Evolutionary conservation across 2,888 invertebrate species (phyloP), one percentile per base, ranked within the genome.

Genomic region (Paralinhomoeus sp.): DNA sequence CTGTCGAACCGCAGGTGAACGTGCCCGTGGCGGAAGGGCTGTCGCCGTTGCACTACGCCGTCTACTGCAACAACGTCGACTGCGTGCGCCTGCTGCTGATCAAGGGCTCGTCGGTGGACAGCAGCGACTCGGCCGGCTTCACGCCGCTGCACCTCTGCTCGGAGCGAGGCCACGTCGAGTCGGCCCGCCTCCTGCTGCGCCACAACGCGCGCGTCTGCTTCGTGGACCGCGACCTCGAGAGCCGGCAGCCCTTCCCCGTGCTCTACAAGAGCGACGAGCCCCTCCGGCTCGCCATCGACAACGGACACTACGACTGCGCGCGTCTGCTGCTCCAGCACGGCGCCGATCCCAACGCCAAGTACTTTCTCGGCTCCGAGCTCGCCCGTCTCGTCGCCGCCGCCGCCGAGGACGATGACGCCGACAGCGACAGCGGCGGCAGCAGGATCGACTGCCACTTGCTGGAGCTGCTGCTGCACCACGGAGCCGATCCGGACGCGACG

Each of bases 61-160:
- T 83, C 50, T 84, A 82, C 76, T 80, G 81, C 61, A 73, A 80
- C 24, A 67, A 71, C 54, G 53, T 61, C 2, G 80, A 80, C 53
- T 82, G 82, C 0, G 78, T 80, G 0, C 73, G 77, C 43, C 68
- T 84, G 43, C 67, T 85, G 41, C 67, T 85, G 37, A 79, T 80
- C 0, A 69, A 80, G 33, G 66, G 66, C 20, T 56, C 60, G 3
- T 52, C 62, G 52, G 82, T 66, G 2, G 81, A 9, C 76, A 80
- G 53, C 76, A 81, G 58, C 75, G 58, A 60, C 47, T 55, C 56
- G 59, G 81, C 83, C 53, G 87, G 85, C 0, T 85, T 84, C 64
- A 80, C 83, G 45, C 79, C 85, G 0, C 65, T 87, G 38, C 87
- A 87, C 66, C 70, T 87, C 15, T 79, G 81, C n/a, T 79, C 84